Conservation (phyloP, 2,797 vertebrate species). For the Antrozous pallidus region DNA sequence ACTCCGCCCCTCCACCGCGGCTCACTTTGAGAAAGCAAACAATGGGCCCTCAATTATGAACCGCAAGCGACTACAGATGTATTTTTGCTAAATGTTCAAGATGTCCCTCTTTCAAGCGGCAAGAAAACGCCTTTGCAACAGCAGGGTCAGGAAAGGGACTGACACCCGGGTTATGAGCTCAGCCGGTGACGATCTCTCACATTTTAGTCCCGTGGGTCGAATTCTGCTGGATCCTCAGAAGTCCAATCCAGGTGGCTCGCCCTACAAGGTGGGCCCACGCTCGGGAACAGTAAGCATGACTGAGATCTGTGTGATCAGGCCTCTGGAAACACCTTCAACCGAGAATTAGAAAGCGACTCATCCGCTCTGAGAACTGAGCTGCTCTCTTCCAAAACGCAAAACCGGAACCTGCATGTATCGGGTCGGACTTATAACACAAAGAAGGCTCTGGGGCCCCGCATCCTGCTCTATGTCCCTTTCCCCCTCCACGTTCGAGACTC, state of each 20-base stretch:
- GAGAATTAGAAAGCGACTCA: constrained; percentile 10
- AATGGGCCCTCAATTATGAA: background rate
- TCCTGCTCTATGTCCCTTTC: background rate
- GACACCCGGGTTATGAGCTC: background rate
- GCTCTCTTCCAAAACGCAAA: background rate
- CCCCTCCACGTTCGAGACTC: background rate
- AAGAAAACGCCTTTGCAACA: background rate
- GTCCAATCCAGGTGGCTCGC: background rate
- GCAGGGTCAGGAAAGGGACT: constrained; percentile 7
- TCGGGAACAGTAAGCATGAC: background rate
- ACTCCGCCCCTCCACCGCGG: background rate
- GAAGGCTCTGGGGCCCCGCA: background rate
- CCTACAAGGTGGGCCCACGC: background rate
- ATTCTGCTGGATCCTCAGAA: background rate
- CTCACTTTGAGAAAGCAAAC: background rate
- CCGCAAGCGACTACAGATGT: background rate
- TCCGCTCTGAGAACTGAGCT: background rate
- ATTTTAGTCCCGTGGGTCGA: background rate
- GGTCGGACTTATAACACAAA: background rate
- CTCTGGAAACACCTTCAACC: background rate
- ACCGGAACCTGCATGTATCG: background rate
- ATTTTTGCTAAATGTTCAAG: background rate
- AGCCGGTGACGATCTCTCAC: background rate
- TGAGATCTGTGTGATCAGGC: background rate
- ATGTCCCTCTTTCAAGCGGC: background rate